These are phyloP conservation scores for Araneus ventricosus DNA, from an alignment of 1,140 invertebrate species.

Conservation along the genomic window DNA sequence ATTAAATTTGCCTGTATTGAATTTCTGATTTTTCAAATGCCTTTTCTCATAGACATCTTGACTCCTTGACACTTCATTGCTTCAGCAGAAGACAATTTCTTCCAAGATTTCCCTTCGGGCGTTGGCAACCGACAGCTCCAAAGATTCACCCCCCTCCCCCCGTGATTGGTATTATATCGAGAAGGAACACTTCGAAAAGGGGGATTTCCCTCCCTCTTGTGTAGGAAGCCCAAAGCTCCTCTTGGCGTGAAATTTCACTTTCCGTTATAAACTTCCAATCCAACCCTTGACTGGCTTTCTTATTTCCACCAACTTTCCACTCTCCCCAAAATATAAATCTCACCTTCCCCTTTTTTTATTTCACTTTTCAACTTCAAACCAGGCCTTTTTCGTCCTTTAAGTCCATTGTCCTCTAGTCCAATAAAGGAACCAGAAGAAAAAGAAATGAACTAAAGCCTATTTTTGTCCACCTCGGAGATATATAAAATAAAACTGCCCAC, in stretches of 20 bases:
- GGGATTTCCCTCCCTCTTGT: neutral
- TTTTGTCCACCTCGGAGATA: slow-evolving; percentile 58
- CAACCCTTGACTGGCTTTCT: slow-evolving; percentile 71
- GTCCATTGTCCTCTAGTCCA: slow-evolving; percentile 64
- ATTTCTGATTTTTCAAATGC: too few relatives aligned
- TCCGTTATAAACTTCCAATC: slow-evolving; percentile 64
- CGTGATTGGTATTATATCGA: slow-evolving; percentile 60
- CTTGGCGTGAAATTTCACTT: slow-evolving; percentile 74
- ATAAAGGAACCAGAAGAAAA: slow-evolving; percentile 59
- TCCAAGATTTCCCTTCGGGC: slow-evolving; percentile 50
- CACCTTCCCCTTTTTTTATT: slow-evolving; percentile 23
- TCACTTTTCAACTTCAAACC: neutral
- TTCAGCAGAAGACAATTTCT: slow-evolving; percentile 56
- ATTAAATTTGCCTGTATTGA: too few relatives aligned
- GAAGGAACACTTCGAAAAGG: slow-evolving; percentile 34
- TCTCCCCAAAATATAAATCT: slow-evolving; percentile 59
- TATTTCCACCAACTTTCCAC: slow-evolving; percentile 33
- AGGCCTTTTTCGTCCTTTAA: slow-evolving; percentile 35
- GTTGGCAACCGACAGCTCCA: slow-evolving; percentile 38
- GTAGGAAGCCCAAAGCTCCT: slow-evolving; percentile 35
- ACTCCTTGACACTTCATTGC: slow-evolving; percentile 38
- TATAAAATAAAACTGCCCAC: slow-evolving; percentile 71
- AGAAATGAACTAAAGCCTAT: slow-evolving; percentile 65
- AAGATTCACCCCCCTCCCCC: neutral
- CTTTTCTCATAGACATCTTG: too few relatives aligned